These are phyloP conservation scores for Catostomus latipinnis DNA, from an alignment of 2,797 vertebrate species.

Conservation along the genomic window DNA sequence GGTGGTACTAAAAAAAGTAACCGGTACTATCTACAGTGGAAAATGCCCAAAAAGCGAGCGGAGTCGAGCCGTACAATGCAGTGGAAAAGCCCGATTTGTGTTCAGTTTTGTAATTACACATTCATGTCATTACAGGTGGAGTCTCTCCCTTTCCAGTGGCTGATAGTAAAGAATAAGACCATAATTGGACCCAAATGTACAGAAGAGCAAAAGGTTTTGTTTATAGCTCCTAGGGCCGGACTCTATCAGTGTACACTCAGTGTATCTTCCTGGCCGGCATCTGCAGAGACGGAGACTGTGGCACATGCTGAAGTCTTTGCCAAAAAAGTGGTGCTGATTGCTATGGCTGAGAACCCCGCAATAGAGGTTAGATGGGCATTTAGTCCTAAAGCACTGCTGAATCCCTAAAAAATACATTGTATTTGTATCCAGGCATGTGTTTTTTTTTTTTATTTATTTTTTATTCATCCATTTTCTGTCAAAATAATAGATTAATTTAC, in stretches of 20 bases:
- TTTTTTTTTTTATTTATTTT: no score
- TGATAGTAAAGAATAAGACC: constrained; percentile 94
- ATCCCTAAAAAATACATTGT: background rate
- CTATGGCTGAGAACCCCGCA: constrained; percentile 88
- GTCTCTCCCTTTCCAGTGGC: constrained; percentile 83
- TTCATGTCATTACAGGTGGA: constrained; percentile 79
- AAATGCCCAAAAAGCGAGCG: no score
- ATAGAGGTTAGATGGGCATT: constrained; percentile 75
- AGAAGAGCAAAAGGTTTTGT: constrained; percentile 92
- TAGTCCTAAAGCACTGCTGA: no score
- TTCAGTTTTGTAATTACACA: background rate
- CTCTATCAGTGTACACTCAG: constrained; percentile 90
- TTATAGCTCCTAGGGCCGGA: constrained; percentile 86
- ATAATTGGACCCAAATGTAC: constrained; percentile 89
- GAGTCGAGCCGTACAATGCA: no score
- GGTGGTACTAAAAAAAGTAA: no score
- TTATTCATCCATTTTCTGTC: no score
- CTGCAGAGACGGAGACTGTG: constrained; percentile 83
- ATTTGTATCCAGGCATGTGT: background rate
- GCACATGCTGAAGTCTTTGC: constrained; percentile 86
- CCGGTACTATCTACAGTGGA: no score
- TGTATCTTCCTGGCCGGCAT: constrained; percentile 93
- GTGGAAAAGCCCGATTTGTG: background rate
- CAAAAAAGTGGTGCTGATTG: constrained; percentile 86
- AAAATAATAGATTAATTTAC: no score